Base-by-base conservation (phyloP, 2,797 vertebrate genomes). In the Xyrichtys novacula region DNA sequence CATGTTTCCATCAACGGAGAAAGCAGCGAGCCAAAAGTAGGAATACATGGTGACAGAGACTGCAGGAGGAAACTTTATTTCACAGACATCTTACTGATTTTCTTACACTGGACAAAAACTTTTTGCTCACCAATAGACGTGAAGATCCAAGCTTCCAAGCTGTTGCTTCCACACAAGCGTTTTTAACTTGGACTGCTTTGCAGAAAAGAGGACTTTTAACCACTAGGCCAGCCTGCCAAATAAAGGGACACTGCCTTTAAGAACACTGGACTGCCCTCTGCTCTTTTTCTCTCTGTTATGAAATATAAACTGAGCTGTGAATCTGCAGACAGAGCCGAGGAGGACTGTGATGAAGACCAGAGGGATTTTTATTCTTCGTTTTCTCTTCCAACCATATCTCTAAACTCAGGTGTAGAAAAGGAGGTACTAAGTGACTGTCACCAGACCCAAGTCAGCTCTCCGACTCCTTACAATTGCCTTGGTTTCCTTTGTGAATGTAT, bases 341-440 rank as follows among this genome's bases (percentile, higher is more conserved):
- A 63, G 25, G 44, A 66, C 52, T 65, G 61, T 56, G 69, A 68
- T 29, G 12, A 54, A 74, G 32, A 54, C 9, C 17, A 22, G 26
- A 50, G 22, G 36, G 12, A 29, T 50, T 65, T 63, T 69, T 72
- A 22, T 57, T 71, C 68, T 52, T 59, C 40, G 25, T 78, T 64
- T 81, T 79, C 55, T 80, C 71, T 87, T 85, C 76, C 65, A 59
- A 86, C 83, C 49, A 42, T 72, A 76, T 85, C 72, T 78, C 85
- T 78, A 84, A 91, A 89, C 94, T 94, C 93, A 93, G 93, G 93
- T 93, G 85, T 86, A 83, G 48, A 83, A 78, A 82, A 85, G 71
- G 88, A 85, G 86, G 85, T 90, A 88, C 89, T 83, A 69, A 71
- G 79, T 78, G 81, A 80, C 80, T 65, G 80, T 81, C 67, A 79